Percentiles rank a stretch among this genome's conserved stretches.
These are phyloP conservation scores for Aphelocoma coerulescens DNA, from an alignment of 2,113 vertebrate genomes.

Conservation along the genomic window DNA sequence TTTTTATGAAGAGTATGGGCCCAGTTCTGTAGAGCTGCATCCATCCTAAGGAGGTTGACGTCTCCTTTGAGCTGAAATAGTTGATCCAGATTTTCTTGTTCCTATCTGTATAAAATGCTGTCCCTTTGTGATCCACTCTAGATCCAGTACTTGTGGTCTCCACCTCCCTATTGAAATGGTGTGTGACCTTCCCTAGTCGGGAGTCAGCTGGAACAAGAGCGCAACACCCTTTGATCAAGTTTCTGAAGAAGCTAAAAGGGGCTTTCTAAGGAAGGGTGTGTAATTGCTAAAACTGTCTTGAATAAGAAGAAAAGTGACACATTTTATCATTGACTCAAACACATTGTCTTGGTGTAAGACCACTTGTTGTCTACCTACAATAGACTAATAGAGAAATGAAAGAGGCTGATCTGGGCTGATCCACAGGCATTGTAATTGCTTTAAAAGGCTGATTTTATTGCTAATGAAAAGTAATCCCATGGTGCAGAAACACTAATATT, in stretches of 20 bases:
- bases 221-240: neutral
- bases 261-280: neutral
- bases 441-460: neutral
- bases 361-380: neutral
- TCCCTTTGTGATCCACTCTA: neutral
- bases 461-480: neutral
- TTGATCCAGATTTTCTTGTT: neutral
- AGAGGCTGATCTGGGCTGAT: neutral
- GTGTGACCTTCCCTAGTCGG: neutral
- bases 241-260: neutral
- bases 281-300: constrained; percentile 15
- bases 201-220: neutral
- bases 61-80: neutral
- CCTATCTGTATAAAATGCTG: neutral
- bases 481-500: neutral
- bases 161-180: neutral
- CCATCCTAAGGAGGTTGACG: accelerated
- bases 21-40: neutral
- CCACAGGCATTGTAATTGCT: neutral
- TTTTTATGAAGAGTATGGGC: neutral
- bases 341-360: neutral
- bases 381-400: neutral
- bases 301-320: constrained; percentile 4
- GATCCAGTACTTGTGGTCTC: neutral
- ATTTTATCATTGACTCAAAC: neutral